These are phyloP conservation scores for Stegastes partitus DNA, from an alignment of 2,113 vertebrate species.

Conservation along the genomic window DNA sequence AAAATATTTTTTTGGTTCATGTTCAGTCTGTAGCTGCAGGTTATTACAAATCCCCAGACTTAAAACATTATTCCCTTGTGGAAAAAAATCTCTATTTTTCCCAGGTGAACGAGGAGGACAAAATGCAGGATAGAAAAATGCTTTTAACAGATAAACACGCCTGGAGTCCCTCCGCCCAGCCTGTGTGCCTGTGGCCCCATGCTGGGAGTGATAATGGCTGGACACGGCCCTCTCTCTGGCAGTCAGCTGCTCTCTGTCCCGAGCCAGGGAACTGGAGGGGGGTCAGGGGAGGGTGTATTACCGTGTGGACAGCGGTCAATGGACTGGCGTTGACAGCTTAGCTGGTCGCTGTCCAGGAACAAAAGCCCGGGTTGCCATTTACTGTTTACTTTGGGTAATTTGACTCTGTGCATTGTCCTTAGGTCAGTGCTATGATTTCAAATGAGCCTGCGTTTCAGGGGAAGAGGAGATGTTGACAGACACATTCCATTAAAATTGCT, in stretches of 20 bases:
- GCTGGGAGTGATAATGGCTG: constrained; percentile 81
- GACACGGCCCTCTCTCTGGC: constrained; percentile 66
- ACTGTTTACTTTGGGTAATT: constrained; percentile 46
- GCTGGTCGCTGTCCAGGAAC: constrained; percentile 46
- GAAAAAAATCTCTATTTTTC: background rate
- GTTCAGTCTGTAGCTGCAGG: constrained; percentile 40
- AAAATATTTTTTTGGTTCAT: constrained; percentile 47
- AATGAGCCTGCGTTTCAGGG: constrained; percentile 14
- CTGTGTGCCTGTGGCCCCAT: constrained; percentile 63
- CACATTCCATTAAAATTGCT: constrained; percentile 17
- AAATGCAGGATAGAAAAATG: constrained; percentile 34
- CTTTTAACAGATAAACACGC: constrained; percentile 54
- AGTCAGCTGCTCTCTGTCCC: constrained; percentile 70
- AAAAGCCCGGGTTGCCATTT: constrained; percentile 29
- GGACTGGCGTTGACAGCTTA: constrained; percentile 66
- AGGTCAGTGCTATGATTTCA: constrained; percentile 12
- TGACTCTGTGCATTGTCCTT: constrained; percentile 29
- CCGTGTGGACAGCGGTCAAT: constrained; percentile 54
- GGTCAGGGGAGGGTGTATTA: constrained; percentile 47
- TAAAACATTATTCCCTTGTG: constrained; percentile 15
- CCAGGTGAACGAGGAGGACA: background rate
- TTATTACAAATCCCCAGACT: constrained; percentile 21
- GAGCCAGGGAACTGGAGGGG: constrained; percentile 47
- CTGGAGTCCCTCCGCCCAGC: constrained; percentile 26
- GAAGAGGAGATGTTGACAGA: constrained; percentile 10